Conservation (phyloP, 2,797 vertebrate species). For the Bovichtus diacanthus region DNA sequence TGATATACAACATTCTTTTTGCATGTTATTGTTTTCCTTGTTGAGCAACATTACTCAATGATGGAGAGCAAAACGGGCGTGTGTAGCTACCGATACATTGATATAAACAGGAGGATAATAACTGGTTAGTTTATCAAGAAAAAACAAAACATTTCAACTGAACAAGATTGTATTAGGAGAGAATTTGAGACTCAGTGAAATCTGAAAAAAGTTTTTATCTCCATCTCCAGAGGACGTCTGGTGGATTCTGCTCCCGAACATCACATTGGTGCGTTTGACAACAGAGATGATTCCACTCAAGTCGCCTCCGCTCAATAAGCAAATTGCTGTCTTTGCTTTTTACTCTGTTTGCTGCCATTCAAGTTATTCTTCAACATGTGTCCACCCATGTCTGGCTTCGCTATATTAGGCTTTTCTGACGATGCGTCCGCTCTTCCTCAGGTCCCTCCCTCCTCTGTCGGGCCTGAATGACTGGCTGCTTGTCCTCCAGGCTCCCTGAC, state of each 20-base stretch:
- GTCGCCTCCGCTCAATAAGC: background rate
- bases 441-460: constrained; percentile 77
- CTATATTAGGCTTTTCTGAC: constrained; percentile 87
- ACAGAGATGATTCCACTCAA: too few relatives aligned
- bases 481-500: constrained; percentile 72
- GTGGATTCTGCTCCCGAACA: background rate
- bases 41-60: background rate
- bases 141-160: background rate
- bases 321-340: background rate
- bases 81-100: background rate
- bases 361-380: background rate
- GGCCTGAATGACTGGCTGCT: constrained; percentile 74
- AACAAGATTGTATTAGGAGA: background rate
- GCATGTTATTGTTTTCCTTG: background rate
- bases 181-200: background rate
- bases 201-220: background rate
- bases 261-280: background rate
- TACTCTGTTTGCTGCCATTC: background rate
- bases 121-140: background rate
- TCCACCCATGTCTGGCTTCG: background rate
- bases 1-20: background rate
- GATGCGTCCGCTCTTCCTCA: constrained; percentile 88
- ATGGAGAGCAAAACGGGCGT: background rate
- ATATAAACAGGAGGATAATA: background rate
- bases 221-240: background rate